These are phyloP conservation scores for Aplysina aerophoba DNA, from an alignment of 37 sponge, comb jelly and placozoan genomes.

Conservation along the genomic window DNA sequence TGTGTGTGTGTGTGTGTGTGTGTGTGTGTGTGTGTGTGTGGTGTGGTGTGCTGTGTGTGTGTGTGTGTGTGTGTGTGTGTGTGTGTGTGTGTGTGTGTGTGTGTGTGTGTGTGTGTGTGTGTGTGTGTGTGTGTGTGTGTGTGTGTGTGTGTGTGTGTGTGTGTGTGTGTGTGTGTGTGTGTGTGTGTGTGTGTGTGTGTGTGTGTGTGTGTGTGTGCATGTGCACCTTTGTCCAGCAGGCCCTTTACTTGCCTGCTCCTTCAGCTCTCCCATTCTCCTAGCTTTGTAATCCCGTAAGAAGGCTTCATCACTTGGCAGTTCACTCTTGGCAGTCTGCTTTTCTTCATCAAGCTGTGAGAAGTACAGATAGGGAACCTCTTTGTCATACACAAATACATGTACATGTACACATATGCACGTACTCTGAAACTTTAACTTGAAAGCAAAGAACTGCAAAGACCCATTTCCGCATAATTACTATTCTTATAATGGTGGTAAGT, in stretches of 20 bases:
- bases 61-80: no score
- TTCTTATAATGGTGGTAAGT: no score
- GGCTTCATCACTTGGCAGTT: slow-evolving; percentile 40
- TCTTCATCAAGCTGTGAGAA: neutral
- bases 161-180: slow-evolving; percentile 20
- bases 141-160: slow-evolving; percentile 29
- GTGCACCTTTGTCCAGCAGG: no score
- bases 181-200: slow-evolving; percentile 14
- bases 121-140: slow-evolving; percentile 9
- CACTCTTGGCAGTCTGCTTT: slow-evolving; percentile 12
- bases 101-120: slow-evolving; percentile 32
- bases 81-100: slow-evolving; percentile 18
- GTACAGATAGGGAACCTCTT: no score
- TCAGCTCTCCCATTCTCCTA: slow-evolving; percentile 61
- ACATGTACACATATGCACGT: neutral
- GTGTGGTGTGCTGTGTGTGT: no score
- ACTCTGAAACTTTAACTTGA: neutral
- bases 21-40: slow-evolving; percentile 9
- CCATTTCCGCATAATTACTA: no score
- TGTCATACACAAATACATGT: neutral
- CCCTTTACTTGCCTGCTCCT: slow-evolving; percentile 54
- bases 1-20: neutral
- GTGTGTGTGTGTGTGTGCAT: no score
- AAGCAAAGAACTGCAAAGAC: neutral
- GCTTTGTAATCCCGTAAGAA: slow-evolving; percentile 71